Conservation (phyloP, 2,888 invertebrate species). For the Mimas tiliae region DNA sequence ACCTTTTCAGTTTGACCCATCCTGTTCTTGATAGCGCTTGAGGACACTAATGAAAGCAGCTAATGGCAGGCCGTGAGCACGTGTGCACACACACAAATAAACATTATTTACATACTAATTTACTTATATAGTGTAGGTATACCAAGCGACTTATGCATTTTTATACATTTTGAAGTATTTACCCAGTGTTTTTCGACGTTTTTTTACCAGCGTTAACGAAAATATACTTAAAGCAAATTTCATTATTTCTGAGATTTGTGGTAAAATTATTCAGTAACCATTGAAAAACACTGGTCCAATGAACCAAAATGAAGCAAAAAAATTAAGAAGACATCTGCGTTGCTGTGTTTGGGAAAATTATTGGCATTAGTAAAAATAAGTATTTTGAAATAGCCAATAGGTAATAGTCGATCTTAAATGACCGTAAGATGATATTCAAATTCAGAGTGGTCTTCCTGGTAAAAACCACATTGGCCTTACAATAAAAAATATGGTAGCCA, state of each 20-base stretch:
- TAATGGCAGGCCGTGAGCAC: constrained; percentile 60
- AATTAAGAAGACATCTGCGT: background rate
- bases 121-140: constrained; percentile 29
- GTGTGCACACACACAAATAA: constrained; percentile 57
- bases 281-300: background rate
- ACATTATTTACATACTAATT: constrained; percentile 45
- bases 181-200: background rate
- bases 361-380: background rate
- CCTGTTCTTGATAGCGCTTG: constrained; percentile 62
- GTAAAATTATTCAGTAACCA: background rate
- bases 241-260: too few relatives aligned
- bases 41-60: constrained; percentile 74
- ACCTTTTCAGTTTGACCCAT: constrained; percentile 49
- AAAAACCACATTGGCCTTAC: too few relatives aligned
- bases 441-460: too few relatives aligned
- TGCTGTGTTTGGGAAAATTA: background rate
- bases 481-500: too few relatives aligned
- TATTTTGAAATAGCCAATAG: background rate
- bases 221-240: background rate
- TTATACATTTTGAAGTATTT: background rate
- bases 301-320: background rate
- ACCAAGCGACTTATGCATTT: background rate
- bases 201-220: background rate
- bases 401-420: too few relatives aligned
- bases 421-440: too few relatives aligned